Conservation (phyloP, 2,888 invertebrate genomes). For the Eristalinus aeneus region DNA sequence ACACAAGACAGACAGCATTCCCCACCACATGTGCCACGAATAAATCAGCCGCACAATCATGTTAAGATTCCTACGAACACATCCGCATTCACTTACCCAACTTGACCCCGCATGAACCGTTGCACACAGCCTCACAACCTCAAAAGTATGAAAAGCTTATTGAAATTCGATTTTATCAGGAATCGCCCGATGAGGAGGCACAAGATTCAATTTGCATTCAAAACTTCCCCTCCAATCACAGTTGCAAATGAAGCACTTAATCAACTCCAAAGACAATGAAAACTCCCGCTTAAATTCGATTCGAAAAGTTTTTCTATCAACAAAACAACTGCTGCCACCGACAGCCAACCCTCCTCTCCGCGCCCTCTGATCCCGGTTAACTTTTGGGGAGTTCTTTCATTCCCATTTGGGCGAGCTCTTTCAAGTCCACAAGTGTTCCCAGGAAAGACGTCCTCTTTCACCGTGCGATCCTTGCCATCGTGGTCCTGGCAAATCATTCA, state of each 20-base stretch:
- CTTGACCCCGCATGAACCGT: not conserved
- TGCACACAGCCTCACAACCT: not conserved
- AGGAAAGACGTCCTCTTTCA: not conserved
- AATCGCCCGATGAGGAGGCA: conserved; percentile 23
- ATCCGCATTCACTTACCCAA: not conserved
- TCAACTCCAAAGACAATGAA: conserved; percentile 64
- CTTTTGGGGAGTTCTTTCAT: conserved; percentile 19
- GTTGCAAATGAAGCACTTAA: conserved; percentile 70
- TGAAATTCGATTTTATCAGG: conserved; percentile 40
- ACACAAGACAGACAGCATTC: not conserved
- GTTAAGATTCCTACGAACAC: not conserved
- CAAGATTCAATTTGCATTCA: conserved; percentile 59
- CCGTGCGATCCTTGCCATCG: conserved; percentile 24
- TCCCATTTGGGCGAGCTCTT: not conserved
- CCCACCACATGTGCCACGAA: not conserved
- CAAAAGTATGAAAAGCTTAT: conserved; percentile 20
- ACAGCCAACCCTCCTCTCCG: not conserved
- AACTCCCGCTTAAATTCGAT: conserved; percentile 61
- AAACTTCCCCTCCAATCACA: conserved; percentile 54
- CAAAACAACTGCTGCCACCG: conserved; percentile 30
- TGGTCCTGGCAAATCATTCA: conserved; percentile 52
- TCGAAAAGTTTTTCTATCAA: conserved; percentile 66
- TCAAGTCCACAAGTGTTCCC: conserved; percentile 11
- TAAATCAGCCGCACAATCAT: not conserved
- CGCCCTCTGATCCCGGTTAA: conserved; percentile 10